These are phyloP conservation scores for Alca torda DNA, from an alignment of 2,797 vertebrate genomes.

Conservation along the genomic window DNA sequence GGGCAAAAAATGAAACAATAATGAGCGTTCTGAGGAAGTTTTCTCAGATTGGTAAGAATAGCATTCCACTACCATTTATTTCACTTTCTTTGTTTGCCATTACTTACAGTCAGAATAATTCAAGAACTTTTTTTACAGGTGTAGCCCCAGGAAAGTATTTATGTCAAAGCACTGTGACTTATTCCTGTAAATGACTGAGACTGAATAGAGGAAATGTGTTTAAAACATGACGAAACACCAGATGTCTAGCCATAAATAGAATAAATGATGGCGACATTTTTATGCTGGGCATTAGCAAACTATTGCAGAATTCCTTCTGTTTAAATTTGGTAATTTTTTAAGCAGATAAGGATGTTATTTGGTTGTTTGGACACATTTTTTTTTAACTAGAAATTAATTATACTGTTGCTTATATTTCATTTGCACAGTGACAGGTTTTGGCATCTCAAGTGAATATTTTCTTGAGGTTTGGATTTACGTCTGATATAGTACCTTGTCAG, in stretches of 20 bases:
- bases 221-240: neutral
- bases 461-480: neutral
- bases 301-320: neutral
- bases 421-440: neutral
- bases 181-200: neutral
- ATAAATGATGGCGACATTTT: neutral
- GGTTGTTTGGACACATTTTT: neutral
- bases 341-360: neutral
- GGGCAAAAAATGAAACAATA: neutral
- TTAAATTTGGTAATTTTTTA: neutral
- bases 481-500: neutral
- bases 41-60: neutral
- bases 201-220: neutral
- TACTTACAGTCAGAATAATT: neutral
- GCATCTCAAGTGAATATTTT: neutral
- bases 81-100: neutral
- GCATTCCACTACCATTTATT: neutral
- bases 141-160: neutral
- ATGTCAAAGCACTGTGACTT: neutral
- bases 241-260: neutral
- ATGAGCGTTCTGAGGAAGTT: neutral
- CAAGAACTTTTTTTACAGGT: neutral
- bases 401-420: neutral
- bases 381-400: neutral
- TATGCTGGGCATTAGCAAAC: neutral